Evolutionary conservation across 2,888 invertebrate genomes (phyloP).

Genomic region (Erebia palarica): DNA sequence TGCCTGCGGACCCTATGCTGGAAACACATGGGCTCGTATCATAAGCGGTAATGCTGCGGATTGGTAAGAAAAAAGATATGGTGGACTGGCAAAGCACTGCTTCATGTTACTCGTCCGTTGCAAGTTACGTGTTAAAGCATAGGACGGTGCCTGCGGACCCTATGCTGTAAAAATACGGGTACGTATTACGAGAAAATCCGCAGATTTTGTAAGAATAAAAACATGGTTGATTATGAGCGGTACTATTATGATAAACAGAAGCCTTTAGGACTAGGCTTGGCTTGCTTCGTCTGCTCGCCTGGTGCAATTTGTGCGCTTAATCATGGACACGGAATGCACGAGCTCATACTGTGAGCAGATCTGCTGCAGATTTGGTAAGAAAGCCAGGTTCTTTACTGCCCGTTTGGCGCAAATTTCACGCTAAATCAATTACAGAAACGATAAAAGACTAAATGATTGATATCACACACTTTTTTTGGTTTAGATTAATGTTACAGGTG

Average conservation of each 20-base stretch:
- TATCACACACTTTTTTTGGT: too few species aligned
- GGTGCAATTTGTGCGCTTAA: constrained; percentile 77
- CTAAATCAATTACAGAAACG: too few species aligned
- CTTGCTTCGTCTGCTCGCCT: constrained; percentile 57
- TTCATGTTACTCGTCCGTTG: constrained; percentile 59
- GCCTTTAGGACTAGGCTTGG: constrained; percentile 29
- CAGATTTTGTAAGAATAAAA: not conserved
- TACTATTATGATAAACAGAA: constrained; percentile 46
- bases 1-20: constrained; percentile 60
- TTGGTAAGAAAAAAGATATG: not conserved
- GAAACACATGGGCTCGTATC: constrained; percentile 48
- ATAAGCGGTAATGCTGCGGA: constrained; percentile 3
- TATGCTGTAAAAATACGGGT: constrained; percentile 49
- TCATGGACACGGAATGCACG: constrained; percentile 67
- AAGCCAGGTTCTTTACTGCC: too few species aligned
- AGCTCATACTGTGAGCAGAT: constrained; percentile 26
- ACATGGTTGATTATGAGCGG: not conserved
- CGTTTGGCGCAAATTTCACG: too few species aligned
- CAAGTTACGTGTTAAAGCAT: constrained; percentile 79
- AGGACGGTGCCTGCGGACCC: constrained; percentile 63
- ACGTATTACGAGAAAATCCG: constrained; percentile 14
- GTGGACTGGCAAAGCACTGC: not conserved
- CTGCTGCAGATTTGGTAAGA: too few species aligned
- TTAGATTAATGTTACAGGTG: constrained; percentile 18
- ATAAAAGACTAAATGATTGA: too few species aligned